A percentile compares a stretch with the other conserved stretches of the same genome.
Evolutionary conservation across 2,888 invertebrate genomes (phyloP).

Genomic region (Amphipoea lucens): DNA sequence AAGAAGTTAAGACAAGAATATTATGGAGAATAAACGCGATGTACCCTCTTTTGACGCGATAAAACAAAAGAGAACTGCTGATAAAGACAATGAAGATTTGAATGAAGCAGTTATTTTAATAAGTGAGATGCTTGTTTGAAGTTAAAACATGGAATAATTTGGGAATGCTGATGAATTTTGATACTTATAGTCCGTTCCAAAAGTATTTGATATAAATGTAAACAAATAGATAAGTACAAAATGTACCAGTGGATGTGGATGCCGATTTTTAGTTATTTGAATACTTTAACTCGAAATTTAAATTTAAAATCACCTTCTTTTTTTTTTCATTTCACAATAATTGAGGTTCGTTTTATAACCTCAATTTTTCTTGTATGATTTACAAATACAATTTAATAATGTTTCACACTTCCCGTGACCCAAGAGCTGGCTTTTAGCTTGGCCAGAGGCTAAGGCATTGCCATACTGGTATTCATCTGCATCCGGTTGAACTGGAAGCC

Average conservation of each 20-base stretch:
- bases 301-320: too few species aligned
- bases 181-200: not conserved
- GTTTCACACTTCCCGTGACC: too few species aligned
- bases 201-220: not conserved
- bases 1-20: constrained; percentile 28
- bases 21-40: constrained; percentile 16
- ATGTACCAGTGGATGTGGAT: not conserved
- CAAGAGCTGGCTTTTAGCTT: too few species aligned
- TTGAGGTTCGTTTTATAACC: too few species aligned
- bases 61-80: constrained; percentile 28
- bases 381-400: too few species aligned
- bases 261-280: not conserved
- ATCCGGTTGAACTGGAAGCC: too few species aligned
- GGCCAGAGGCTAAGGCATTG: too few species aligned
- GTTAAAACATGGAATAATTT: constrained; percentile 16
- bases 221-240: not conserved
- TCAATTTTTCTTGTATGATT: too few species aligned
- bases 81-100: constrained; percentile 14
- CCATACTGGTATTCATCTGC: too few species aligned
- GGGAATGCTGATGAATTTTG: not conserved
- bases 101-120: constrained; percentile 33
- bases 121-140: constrained; percentile 11
- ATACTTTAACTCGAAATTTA: too few species aligned
- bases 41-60: constrained; percentile 13
- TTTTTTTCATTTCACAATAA: too few species aligned